These are phyloP conservation scores for Drosophila meridionalis DNA, from an alignment of 2,888 invertebrate genomes.

Conservation along the genomic window DNA sequence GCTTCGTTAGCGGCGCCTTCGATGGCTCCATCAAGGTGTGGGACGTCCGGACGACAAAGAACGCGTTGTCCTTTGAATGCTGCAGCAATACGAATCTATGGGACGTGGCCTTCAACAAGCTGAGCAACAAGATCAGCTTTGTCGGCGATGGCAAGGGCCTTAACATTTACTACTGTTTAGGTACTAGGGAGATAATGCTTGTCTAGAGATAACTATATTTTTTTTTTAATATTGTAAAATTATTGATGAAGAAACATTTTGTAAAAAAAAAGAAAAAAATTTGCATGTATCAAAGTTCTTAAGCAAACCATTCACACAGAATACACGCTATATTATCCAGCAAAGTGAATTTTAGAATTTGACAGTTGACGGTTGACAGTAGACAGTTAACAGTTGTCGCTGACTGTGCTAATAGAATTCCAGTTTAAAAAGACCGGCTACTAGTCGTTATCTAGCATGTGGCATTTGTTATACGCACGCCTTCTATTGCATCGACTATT, in stretches of 20 bases:
- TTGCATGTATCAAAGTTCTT: not conserved
- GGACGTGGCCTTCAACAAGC: conserved; percentile 45
- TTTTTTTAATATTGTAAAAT: conserved; percentile 13
- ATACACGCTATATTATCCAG: not conserved
- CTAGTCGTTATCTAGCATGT: not conserved
- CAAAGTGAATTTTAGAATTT: not conserved
- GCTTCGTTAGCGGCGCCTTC: conserved; percentile 34
- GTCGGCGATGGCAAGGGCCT: conserved; percentile 52
- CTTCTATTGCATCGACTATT: conserved; percentile 13
- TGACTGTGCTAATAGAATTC: not conserved
- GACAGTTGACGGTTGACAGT: not conserved
- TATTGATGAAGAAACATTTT: conserved; percentile 16
- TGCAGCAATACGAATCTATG: conserved; percentile 33
- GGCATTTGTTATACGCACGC: conserved; percentile 8
- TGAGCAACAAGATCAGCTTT: conserved; percentile 36
- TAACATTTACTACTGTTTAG: conserved; percentile 38
- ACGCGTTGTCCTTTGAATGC: conserved; percentile 10
- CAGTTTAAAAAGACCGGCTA: not conserved
- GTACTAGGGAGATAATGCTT: conserved; percentile 34
- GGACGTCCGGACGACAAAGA: conserved; percentile 40
- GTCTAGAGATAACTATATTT: conserved; percentile 9
- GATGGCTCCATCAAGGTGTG: conserved; percentile 49
- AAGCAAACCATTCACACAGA: not conserved
- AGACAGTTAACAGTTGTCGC: not conserved
- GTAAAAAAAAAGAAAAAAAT: not conserved